Conservation (phyloP, 1,140 invertebrate genomes). For the Pseudomyrmex flavicornis region DNA sequence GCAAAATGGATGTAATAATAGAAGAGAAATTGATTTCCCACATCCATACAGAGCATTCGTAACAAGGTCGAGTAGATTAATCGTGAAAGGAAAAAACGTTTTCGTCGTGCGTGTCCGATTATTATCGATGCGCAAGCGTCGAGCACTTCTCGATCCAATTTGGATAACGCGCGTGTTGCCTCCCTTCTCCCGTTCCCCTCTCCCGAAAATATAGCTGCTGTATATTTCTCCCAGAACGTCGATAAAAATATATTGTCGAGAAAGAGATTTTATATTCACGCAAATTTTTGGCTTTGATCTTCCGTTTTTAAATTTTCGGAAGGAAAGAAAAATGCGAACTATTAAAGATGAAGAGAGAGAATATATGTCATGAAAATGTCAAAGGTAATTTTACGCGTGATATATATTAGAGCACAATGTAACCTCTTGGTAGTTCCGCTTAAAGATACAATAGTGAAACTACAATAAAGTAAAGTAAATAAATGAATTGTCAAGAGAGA, state of each 20-base stretch:
- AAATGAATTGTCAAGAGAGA: no score
- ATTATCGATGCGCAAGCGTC: slow-evolving; percentile 27
- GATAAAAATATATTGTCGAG: slow-evolving; percentile 35
- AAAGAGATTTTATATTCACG: slow-evolving; percentile 5
- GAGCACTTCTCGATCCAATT: slow-evolving; percentile 24
- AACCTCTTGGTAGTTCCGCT: neutral
- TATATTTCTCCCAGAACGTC: slow-evolving; percentile 21
- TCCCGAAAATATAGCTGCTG: neutral
- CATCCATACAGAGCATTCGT: slow-evolving; percentile 21
- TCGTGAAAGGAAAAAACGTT: slow-evolving; percentile 30
- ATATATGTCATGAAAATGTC: neutral
- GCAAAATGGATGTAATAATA: slow-evolving; percentile 34
- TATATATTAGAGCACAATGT: neutral
- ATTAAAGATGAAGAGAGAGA: neutral
- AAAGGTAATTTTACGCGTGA: neutral
- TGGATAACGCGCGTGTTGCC: slow-evolving; percentile 3
- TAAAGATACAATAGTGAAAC: neutral
- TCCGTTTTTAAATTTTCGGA: neutral
- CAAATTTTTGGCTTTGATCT: slow-evolving; percentile 3
- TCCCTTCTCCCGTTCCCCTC: neutral
- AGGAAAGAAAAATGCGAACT: neutral
- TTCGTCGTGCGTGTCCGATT: slow-evolving; percentile 28
- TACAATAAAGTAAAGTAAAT: no score
- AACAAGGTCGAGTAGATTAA: slow-evolving; percentile 35
- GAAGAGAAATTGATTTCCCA: slow-evolving; percentile 24